A percentile compares a stretch with the other conserved stretches of the same genome.
Conservation (phyloP, 1,140 invertebrate genomes). For the Drosophila pectinifera region DNA sequence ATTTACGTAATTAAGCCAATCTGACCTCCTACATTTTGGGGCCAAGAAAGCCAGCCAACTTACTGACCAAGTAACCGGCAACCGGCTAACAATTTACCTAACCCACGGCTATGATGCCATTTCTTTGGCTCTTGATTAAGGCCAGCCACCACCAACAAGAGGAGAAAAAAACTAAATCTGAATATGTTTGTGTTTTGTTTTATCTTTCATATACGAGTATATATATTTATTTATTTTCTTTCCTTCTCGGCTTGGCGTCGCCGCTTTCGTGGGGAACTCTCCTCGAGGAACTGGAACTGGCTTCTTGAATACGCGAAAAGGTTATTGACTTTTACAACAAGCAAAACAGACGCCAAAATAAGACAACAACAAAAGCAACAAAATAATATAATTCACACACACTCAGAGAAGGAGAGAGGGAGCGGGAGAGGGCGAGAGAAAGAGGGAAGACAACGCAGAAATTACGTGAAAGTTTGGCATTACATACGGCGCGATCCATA, state of each 20-base stretch:
- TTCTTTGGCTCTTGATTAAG: slow-evolving; percentile 65
- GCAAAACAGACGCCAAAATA: slow-evolving; percentile 74
- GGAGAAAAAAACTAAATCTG: slow-evolving; percentile 37
- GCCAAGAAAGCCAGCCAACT: slow-evolving; percentile 38
- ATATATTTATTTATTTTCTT: slow-evolving; percentile 6
- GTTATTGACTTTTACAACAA: slow-evolving; percentile 82
- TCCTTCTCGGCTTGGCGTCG: slow-evolving; percentile 15
- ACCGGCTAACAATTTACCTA: slow-evolving; percentile 39
- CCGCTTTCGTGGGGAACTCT: slow-evolving; percentile 46
- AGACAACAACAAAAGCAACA: slow-evolving; percentile 30
- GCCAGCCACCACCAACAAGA: slow-evolving; percentile 43
- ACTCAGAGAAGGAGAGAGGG: slow-evolving; percentile 31
- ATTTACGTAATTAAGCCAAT: slow-evolving; percentile 42
- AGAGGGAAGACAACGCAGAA: slow-evolving; percentile 56
- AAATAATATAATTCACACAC: slow-evolving; percentile 80
- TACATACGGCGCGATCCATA: slow-evolving; percentile 44
- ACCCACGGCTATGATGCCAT: slow-evolving; percentile 61
- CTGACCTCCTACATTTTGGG: slow-evolving; percentile 24
- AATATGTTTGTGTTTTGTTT: slow-evolving; percentile 32
- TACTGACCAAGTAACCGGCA: slow-evolving; percentile 50
- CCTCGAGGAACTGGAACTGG: slow-evolving; percentile 58
- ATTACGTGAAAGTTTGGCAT: slow-evolving; percentile 84
- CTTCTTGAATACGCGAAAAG: slow-evolving; percentile 78
- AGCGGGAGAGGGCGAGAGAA: slow-evolving; percentile 6
- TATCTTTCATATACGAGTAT: slow-evolving; percentile 1